These are phyloP conservation scores for Babyrousa celebensis DNA, from an alignment of 2,797 vertebrate genomes.

Conservation along the genomic window DNA sequence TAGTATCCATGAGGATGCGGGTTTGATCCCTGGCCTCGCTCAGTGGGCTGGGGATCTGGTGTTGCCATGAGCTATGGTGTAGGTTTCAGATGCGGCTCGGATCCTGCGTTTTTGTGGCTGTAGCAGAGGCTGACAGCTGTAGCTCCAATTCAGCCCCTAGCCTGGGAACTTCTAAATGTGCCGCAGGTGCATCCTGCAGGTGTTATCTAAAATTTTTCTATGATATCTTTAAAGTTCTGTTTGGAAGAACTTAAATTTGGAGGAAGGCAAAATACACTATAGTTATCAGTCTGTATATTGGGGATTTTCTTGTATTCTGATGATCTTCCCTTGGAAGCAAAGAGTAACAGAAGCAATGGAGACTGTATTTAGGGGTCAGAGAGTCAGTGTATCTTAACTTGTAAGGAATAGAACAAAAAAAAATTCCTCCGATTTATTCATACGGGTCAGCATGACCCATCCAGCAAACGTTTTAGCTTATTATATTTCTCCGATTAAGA, in stretches of 20 bases:
- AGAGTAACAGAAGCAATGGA: conserved; percentile 18
- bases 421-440: neutral
- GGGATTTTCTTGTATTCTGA: conserved; percentile 1
- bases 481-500: neutral
- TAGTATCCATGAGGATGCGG: no score
- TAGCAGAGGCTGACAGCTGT: no score
- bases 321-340: neutral
- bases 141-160: no score
- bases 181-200: no score
- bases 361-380: neutral
- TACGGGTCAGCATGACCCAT: neutral
- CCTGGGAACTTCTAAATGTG: no score
- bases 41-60: no score
- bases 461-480: neutral
- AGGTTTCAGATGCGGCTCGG: no score
- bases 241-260: conserved; percentile 28
- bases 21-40: no score
- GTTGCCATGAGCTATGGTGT: no score
- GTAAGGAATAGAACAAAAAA: neutral
- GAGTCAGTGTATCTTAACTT: neutral
- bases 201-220: neutral
- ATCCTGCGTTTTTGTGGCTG: no score
- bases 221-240: conserved; percentile 40
- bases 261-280: neutral
- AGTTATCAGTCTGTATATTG: neutral